These are phyloP conservation scores for Oncopeltus fasciatus DNA, from an alignment of 1,140 invertebrate genomes.

Conservation along the genomic window DNA sequence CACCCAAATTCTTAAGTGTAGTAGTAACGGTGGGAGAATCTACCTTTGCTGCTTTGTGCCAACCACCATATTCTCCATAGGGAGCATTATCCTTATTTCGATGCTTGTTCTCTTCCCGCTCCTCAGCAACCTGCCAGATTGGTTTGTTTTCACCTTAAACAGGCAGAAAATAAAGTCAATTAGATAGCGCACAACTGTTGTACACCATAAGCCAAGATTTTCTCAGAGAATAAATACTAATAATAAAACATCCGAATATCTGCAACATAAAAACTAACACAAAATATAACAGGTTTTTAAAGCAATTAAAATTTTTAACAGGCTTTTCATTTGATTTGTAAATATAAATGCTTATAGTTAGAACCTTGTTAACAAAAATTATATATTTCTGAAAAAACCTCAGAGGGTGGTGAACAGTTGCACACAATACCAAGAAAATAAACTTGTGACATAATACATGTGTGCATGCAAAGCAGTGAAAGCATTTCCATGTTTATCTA, in stretches of 20 bases:
- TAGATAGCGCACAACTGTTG: not conserved
- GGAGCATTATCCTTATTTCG: conserved; percentile 80
- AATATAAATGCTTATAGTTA: not conserved
- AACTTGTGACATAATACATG: not conserved
- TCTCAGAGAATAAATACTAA: not conserved
- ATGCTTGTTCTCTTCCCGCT: conserved; percentile 87
- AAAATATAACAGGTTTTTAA: too few relatives aligned
- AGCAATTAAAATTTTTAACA: too few relatives aligned
- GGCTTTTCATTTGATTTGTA: too few relatives aligned
- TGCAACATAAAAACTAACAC: not conserved
- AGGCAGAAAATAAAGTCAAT: not conserved
- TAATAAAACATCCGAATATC: not conserved
- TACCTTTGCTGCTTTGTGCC: conserved; percentile 98
- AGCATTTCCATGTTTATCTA: not conserved
- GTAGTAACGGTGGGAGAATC: conserved; percentile 95
- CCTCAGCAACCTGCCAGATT: conserved; percentile 99
- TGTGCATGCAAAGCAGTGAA: conserved; percentile 14
- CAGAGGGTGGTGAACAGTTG: conserved; percentile 13
- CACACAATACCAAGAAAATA: conserved; percentile 1
- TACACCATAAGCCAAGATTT: conserved; percentile 2
- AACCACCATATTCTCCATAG: conserved; percentile 88
- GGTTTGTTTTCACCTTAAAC: conserved; percentile 88
- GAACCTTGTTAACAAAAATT: not conserved
- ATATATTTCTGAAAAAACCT: conserved; percentile 11
- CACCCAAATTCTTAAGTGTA: conserved; percentile 91